A percentile compares a stretch with the other conserved stretches of the same genome.
Evolutionary conservation across 1,140 invertebrate species (phyloP).

Genomic region (Paraescarpia echinospica): DNA sequence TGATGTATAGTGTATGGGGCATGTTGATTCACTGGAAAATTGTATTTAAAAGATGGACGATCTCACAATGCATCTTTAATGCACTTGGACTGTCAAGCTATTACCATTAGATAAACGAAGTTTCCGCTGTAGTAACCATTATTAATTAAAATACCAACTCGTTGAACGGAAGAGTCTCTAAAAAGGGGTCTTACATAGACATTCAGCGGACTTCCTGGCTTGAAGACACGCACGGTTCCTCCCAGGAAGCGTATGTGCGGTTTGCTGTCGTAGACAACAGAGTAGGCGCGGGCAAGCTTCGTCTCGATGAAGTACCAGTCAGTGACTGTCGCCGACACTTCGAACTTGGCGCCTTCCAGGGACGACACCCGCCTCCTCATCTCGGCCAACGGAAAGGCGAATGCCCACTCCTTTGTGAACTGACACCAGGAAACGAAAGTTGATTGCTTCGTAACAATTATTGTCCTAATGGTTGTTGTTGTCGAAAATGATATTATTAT

Average conservation of each 20-base stretch:
- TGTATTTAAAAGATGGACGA: too few species aligned
- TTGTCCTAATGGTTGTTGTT: not conserved
- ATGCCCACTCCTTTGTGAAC: not conserved
- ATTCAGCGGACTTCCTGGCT: not conserved
- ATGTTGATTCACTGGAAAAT: too few species aligned
- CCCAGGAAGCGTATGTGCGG: not conserved
- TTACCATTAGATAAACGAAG: too few species aligned
- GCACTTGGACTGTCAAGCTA: too few species aligned
- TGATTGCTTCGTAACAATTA: not conserved
- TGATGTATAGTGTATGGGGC: too few species aligned
- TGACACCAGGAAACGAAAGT: not conserved
- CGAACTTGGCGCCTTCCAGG: not conserved
- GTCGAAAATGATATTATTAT: not conserved
- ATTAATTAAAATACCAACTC: not conserved
- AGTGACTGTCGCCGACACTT: not conserved
- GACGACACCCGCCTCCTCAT: not conserved
- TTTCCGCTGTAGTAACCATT: too few species aligned
- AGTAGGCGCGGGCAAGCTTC: constrained; percentile 5
- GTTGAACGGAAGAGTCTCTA: not conserved
- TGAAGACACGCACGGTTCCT: constrained; percentile 10
- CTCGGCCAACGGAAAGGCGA: not conserved
- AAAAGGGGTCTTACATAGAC: not conserved
- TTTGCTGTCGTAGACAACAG: not conserved
- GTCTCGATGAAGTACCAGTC: constrained; percentile 9
- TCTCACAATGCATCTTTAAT: too few species aligned